Percentiles rank a stretch among this genome's conserved stretches.
These are phyloP conservation scores for Cylas formicarius DNA, from an alignment of 1,140 invertebrate genomes.

Conservation along the genomic window DNA sequence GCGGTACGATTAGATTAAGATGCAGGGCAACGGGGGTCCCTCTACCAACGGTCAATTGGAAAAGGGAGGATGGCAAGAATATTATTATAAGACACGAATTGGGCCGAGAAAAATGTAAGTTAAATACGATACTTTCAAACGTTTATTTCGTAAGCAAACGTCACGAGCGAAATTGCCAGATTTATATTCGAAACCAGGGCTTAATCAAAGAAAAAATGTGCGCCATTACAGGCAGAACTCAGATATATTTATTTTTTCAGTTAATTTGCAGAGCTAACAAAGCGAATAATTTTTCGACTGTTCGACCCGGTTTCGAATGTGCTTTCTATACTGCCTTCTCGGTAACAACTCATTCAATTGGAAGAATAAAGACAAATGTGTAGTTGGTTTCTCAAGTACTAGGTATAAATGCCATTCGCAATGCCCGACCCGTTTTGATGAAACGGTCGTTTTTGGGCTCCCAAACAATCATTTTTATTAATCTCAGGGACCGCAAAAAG, in stretches of 20 bases:
- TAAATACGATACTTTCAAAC: conserved; percentile 40
- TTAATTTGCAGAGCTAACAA: conserved; percentile 13
- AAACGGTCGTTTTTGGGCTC: conserved; percentile 32
- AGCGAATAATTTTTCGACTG: conserved; percentile 17
- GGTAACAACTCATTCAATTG: conserved; percentile 38
- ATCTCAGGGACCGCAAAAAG: conserved; percentile 19
- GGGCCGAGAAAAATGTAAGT: conserved; percentile 48
- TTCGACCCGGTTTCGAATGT: conserved; percentile 22
- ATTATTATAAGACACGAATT: conserved; percentile 64
- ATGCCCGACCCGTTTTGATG: conserved; percentile 40
- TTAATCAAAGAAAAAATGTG: not conserved
- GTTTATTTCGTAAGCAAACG: too few relatives aligned
- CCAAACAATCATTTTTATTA: conserved; percentile 34
- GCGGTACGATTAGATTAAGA: conserved; percentile 64
- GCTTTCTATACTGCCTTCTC: conserved; percentile 22
- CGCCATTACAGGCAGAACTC: conserved; percentile 8
- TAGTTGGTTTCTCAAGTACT: conserved; percentile 38
- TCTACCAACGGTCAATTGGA: conserved; percentile 68
- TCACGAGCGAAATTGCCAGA: too few relatives aligned
- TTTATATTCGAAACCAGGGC: too few relatives aligned
- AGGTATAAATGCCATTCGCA: conserved; percentile 43
- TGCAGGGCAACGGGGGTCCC: conserved; percentile 77
- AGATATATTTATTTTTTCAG: conserved; percentile 16
- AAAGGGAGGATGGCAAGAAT: conserved; percentile 64
- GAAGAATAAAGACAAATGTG: conserved; percentile 45